These are phyloP conservation scores for Orgyia antiqua DNA, from an alignment of 2,888 invertebrate species.

Conservation along the genomic window DNA sequence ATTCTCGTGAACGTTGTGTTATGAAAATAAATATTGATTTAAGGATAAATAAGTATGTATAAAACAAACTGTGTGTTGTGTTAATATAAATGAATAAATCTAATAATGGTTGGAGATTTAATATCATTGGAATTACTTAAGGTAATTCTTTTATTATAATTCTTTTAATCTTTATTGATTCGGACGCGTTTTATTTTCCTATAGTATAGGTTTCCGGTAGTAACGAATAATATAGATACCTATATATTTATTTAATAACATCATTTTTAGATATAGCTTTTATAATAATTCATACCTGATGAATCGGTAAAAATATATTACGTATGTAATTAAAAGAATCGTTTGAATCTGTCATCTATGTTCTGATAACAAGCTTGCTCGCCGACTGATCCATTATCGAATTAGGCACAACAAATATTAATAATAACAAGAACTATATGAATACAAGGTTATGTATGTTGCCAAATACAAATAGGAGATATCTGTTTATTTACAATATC, in stretches of 20 bases:
- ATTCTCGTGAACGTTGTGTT: slow-evolving; percentile 10
- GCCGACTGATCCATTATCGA: slow-evolving; percentile 22
- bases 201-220: too few species aligned
- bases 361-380: slow-evolving; percentile 10
- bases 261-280: too few species aligned
- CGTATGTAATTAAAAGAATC: slow-evolving; percentile 6
- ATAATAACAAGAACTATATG: not conserved
- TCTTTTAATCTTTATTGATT: too few species aligned
- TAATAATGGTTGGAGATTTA: slow-evolving; percentile 19
- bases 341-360: slow-evolving; percentile 9
- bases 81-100: slow-evolving; percentile 9
- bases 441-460: too few species aligned
- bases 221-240: too few species aligned
- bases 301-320: too few species aligned
- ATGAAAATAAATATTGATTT: slow-evolving; percentile 21
- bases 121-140: slow-evolving; percentile 19
- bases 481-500: too few species aligned
- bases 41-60: slow-evolving; percentile 18
- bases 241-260: too few species aligned
- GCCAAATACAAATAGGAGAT: too few species aligned
- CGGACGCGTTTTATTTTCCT: too few species aligned
- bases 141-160: too few species aligned
- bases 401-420: slow-evolving; percentile 25
- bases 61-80: slow-evolving; percentile 11
- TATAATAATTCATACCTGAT: too few species aligned